Evolutionary conservation across 2,888 invertebrate species (phyloP), one percentile per base, ranked within the genome.

Genomic region (Brachyptera risi): DNA sequence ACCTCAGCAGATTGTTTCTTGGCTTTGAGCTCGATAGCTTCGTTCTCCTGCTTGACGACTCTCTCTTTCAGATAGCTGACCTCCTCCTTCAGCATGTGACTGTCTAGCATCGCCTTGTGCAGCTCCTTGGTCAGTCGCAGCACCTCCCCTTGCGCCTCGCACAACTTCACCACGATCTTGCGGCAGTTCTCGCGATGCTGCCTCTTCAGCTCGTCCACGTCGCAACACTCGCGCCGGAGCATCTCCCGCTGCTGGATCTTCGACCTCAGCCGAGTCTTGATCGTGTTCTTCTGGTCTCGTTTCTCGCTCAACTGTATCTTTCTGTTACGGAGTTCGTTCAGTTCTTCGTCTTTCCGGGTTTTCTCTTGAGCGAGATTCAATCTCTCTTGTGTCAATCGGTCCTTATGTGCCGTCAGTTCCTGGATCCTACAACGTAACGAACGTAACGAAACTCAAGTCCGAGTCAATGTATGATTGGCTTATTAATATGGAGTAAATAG

Each of bases 51-150:
- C 9, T 26, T 37, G 15, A 24, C 24, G 56, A 24, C 19, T n/a
- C n/a, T 4, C 42, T 37, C 31, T 26, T 24, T 40, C 23, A 57
- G 17, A 15, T 15, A 1, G 27, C 15, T 23, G 40, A 24, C 1
- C 40, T 42, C 27, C 5, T 24, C 42, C 11, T 57, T 31, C 9
- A 38, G 17, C 17, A 24, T 9, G 24, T 23, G 13, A 9, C 17
- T 17, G 2, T 19, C 19, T 11, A 15, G 15, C 42, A 57, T 2
- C 1, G 27, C 24, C 3, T 17, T 5, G 27, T 5, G 78, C 77
- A 56, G 81, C 79, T 1, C 79, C 76, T 0, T 70, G 67, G 1
- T 89, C 78, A 62, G 40, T 19, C 17, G 9, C 24, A 57, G 40
- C 57, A 57, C 15, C 21, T 40, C 24, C 40, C 24, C 17, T 13